Base-by-base conservation (phyloP, 2,797 vertebrate species). In the Caiman crocodilus region DNA sequence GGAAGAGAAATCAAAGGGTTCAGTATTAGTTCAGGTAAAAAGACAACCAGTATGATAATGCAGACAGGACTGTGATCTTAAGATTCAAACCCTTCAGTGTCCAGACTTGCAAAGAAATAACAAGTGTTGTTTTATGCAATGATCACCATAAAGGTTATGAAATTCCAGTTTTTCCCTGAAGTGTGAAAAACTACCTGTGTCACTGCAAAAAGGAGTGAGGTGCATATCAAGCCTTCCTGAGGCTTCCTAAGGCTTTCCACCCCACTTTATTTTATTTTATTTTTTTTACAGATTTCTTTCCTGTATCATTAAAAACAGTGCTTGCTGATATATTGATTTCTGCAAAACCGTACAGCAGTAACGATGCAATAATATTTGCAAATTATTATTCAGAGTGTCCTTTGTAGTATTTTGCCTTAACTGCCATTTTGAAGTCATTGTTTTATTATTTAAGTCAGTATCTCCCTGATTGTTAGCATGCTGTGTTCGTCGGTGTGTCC, bases 31-130 rank as follows among this genome's bases (percentile, higher is more conserved):
- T 92, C 85, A 90, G 67, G 83, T 50, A 92, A 79, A 80, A 67
- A 30, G n/a, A 55, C 76, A 90, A 60, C 56, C 42, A 80, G 56
- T 16, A 50, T 79, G 28, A 13, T 73, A 84, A 80, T 42, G 26
- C 8, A 79, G 82, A 59, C 85, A 94, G 74, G 28, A 50, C 64
- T 74, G 55, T 65, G 76, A 95, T 77, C 2, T 89, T 30, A 75
- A 94, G 58, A 89, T 69, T 69, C 79, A 82, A 90, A 79, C 76
- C 35, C 50, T 89, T 92, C 79, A 25, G 50, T 76, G 76, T 32
- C 57, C 80, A 90, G 59, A 20, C 82, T 92, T 77, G 65, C 65
- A 85, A 79, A 63, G 64, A 82, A 93, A 89, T 71, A 4, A 88
- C 76, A 84, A 92, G 59, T 10, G 82, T 90, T 84, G 77, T 85